A percentile compares a stretch with the other conserved stretches of the same genome.
Evolutionary conservation across 2,797 vertebrate species (phyloP).

Genomic region (Euthynnus affinis): DNA sequence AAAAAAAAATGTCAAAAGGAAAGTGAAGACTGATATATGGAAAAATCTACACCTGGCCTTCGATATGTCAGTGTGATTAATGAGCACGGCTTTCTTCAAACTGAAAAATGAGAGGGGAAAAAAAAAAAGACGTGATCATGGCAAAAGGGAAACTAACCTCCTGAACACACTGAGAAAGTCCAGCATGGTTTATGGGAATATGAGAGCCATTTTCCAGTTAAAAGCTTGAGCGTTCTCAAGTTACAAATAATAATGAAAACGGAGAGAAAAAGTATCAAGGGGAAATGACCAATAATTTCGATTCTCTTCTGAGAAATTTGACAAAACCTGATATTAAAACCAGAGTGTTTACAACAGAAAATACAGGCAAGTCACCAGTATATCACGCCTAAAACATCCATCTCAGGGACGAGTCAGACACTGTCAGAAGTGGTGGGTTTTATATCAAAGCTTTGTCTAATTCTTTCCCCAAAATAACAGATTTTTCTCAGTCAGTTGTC

Average conservation of each 20-base stretch:
- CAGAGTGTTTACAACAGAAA: neutral
- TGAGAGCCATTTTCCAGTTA: neutral
- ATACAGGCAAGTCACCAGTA: neutral
- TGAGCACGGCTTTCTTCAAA: conserved; percentile 17
- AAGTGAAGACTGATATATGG: conserved; percentile 32
- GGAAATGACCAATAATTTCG: neutral
- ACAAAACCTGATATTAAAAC: neutral
- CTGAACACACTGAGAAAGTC: neutral
- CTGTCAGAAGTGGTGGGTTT: neutral
- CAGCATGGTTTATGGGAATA: neutral
- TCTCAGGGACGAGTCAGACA: neutral
- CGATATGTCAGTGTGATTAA: conserved; percentile 25
- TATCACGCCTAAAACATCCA: neutral
- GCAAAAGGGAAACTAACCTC: conserved; percentile 1
- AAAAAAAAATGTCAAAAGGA: conserved; percentile 49
- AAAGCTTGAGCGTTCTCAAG: neutral
- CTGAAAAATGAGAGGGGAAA: neutral
- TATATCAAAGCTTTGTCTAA: conserved; percentile 19
- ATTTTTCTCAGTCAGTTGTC: neutral
- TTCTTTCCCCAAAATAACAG: conserved; percentile 15
- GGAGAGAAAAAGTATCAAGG: neutral
- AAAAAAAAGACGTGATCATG: conserved; percentile 18
- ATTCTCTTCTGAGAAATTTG: neutral
- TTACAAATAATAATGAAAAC: neutral
- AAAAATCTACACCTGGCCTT: conserved; percentile 6